phyloP scores from a whole-genome alignment of 2,888 invertebrate genomes.

The Sympetrum striolatum region DNA sequence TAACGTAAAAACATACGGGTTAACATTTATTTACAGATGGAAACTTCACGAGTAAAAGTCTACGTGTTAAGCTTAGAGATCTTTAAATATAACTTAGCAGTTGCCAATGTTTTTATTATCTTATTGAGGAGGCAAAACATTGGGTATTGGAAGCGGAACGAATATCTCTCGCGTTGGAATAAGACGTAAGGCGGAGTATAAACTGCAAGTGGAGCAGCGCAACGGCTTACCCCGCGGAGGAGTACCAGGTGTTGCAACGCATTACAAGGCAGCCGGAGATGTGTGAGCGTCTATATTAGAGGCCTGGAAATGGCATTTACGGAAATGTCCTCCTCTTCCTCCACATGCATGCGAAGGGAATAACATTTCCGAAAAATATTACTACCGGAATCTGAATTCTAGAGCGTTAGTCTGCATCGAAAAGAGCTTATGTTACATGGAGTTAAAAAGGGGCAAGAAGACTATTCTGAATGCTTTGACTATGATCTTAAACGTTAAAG shows the following conservation, averaged over 20 bases:
- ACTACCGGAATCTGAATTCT: background rate
- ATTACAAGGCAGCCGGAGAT: background rate
- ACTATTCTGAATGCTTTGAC: background rate
- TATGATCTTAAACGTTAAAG: too few relatives aligned
- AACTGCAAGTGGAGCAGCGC: background rate
- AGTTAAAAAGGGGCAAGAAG: background rate
- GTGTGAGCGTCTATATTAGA: constrained; percentile 9
- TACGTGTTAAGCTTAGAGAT: too few relatives aligned
- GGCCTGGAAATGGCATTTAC: background rate
- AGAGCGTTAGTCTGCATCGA: background rate
- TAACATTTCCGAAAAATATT: background rate
- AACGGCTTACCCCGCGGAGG: background rate
- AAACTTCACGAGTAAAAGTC: too few relatives aligned
- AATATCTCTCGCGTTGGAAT: background rate
- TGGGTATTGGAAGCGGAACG: background rate
- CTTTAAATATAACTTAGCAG: too few relatives aligned
- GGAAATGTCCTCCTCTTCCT: background rate
- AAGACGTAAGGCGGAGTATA: background rate
- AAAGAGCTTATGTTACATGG: background rate
- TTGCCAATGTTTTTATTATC: too few relatives aligned
- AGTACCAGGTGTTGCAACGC: constrained; percentile 8
- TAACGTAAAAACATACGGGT: too few relatives aligned
- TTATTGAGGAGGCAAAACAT: background rate
- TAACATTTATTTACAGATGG: too few relatives aligned
- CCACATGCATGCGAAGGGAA: background rate